Base-by-base conservation (phyloP, 2,888 invertebrate genomes). In the Meliscaeva auricollis region DNA sequence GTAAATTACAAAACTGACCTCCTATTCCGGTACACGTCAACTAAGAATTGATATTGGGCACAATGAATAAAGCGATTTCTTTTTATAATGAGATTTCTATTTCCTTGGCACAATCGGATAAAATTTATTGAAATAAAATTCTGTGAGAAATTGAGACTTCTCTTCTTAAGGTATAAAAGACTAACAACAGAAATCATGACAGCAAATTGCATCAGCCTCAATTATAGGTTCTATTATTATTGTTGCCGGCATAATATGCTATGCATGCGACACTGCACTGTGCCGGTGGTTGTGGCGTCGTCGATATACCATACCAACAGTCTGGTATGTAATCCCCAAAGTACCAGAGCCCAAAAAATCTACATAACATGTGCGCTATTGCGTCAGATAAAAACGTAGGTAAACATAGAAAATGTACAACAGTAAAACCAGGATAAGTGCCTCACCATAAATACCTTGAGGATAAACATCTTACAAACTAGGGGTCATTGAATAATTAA, bases 121-220 rank as follows among this genome's bases (percentile, higher is more conserved):
- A 30, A 56, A 26, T 56, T 48, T 56, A 56, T 32, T 56, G 32
- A 7, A 46, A 46, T 46, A 75, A 32, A 26, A 17, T 58, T 20
- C 32, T 35, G 35, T 56, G 32, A 26, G 32, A 62, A 46, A 70
- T 72, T 48, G 41, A 75, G 20, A 56, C 15, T 66, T 73, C 32
- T 17, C 44, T 69, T 75, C 46, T 44, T 26, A 1, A 50, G n/a
- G 41, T 68, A 52, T 9, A 56, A 22, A 30, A 60, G 26, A 58
- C 38, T 6, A n/a, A 44, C 38, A 52, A 0, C 60, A 79, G 80
- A 80, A 80, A 81, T 81, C 41, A 41, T 64, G 54, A 70, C 62
- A 30, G 56, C 56, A 64, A 75, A 81, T 81, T 81, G 69, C 80
- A 81, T 81, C 80, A 81, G 80, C 75, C 69, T 75, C 52, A 38